A percentile compares a stretch with the other conserved stretches of the same genome.
These are phyloP conservation scores for Acropora yongei DNA, from an alignment of 64 coral and sea anemone genomes.

Conservation along the genomic window DNA sequence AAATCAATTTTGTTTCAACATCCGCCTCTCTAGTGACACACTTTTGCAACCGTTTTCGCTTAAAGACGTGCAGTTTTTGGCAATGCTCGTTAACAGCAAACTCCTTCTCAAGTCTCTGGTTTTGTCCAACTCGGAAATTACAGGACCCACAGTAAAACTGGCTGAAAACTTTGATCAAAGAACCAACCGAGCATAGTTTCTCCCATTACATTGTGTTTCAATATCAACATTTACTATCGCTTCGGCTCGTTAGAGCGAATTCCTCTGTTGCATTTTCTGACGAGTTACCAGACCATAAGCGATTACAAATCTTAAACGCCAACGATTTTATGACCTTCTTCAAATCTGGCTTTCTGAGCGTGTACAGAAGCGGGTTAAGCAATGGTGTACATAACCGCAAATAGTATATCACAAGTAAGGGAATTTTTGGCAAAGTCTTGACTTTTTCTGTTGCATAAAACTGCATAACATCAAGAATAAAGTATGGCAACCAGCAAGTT, in stretches of 20 bases:
- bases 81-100: no score
- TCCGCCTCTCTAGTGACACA: no score
- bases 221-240: neutral
- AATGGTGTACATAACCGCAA: neutral
- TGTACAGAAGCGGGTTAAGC: conserved; percentile 23
- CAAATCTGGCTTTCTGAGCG: conserved; percentile 27
- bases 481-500: conserved; percentile 60
- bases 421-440: neutral
- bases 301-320: neutral
- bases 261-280: neutral
- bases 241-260: neutral
- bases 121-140: no score
- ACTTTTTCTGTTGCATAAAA: neutral
- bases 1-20: no score
- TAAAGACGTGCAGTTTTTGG: no score
- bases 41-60: no score
- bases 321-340: neutral
- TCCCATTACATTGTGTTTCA: no score
- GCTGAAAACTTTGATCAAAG: no score
- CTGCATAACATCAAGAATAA: conserved; percentile 37
- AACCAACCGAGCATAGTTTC: no score
- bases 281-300: neutral
- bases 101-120: no score
- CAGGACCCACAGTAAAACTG: no score
- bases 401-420: neutral